A percentile compares a stretch with the other conserved stretches of the same genome.
phyloP scores from a whole-genome alignment of 2,888 invertebrate species.

The Galerucella nymphaeae region DNA sequence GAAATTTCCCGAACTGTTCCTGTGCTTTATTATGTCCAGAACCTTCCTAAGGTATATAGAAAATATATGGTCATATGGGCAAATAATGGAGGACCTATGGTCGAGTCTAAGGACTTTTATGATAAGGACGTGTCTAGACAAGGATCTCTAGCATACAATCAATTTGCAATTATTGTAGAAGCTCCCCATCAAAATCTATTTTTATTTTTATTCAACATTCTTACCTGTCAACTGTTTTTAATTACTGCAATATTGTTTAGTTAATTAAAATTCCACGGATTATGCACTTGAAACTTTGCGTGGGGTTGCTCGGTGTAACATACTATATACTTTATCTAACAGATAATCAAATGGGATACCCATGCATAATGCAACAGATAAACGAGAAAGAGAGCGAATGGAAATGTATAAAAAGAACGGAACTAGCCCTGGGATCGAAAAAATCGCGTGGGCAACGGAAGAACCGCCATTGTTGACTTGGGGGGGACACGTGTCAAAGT shows the following conservation, averaged over 20 bases:
- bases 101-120: no score
- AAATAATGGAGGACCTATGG: no score
- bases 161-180: no score
- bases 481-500: neutral
- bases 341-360: neutral
- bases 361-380: constrained; percentile 4
- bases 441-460: constrained; percentile 4
- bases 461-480: neutral
- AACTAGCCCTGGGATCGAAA: neutral
- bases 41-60: no score
- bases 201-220: neutral
- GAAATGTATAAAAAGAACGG: neutral
- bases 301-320: neutral
- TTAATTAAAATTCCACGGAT: neutral
- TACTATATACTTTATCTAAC: neutral
- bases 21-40: no score
- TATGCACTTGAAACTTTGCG: neutral
- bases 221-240: neutral
- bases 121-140: no score
- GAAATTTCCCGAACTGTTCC: no score
- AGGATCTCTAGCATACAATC: no score
- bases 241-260: neutral
- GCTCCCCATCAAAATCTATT: no score
- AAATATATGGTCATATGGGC: no score
- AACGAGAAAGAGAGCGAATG: neutral